phyloP scores from a whole-genome alignment of 2,797 vertebrate genomes.

The Onychomys arenicola region DNA sequence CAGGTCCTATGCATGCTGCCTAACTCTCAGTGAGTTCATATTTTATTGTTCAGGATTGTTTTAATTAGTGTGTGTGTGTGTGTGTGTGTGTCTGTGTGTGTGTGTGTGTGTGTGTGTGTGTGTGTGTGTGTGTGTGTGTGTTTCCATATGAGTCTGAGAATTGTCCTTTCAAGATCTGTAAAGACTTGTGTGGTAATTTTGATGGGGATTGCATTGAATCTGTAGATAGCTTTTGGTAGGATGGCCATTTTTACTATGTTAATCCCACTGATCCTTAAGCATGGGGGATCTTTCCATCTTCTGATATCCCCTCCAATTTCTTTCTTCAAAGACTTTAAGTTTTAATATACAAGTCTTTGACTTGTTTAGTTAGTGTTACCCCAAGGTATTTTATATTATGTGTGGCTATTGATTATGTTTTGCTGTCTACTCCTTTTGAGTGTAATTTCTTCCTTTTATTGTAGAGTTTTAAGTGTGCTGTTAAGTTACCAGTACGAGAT shows the following conservation, averaged over 20 bases:
- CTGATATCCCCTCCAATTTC: background rate
- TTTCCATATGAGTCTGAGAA: background rate
- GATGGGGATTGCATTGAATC: background rate
- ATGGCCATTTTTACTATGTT: background rate
- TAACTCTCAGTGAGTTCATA: background rate
- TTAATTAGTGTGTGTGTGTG: background rate
- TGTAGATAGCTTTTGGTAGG: background rate
- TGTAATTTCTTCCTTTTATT: no score
- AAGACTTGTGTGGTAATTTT: background rate
- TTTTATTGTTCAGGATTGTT: background rate
- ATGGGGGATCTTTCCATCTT: background rate
- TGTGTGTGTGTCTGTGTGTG: no score
- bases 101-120: background rate
- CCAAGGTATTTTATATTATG: no score
- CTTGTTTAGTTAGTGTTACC: no score
- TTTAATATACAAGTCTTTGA: no score
- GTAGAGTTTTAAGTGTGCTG: no score
- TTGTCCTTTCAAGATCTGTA: background rate
- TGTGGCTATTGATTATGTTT: no score
- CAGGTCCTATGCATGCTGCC: background rate
- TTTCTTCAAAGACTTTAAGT: no score
- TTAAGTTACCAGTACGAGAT: no score
- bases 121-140: background rate
- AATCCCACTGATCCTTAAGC: background rate
- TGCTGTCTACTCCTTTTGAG: no score